These are phyloP conservation scores for Leptonema lineaticorne DNA, from an alignment of 1,140 invertebrate genomes.

Conservation along the genomic window DNA sequence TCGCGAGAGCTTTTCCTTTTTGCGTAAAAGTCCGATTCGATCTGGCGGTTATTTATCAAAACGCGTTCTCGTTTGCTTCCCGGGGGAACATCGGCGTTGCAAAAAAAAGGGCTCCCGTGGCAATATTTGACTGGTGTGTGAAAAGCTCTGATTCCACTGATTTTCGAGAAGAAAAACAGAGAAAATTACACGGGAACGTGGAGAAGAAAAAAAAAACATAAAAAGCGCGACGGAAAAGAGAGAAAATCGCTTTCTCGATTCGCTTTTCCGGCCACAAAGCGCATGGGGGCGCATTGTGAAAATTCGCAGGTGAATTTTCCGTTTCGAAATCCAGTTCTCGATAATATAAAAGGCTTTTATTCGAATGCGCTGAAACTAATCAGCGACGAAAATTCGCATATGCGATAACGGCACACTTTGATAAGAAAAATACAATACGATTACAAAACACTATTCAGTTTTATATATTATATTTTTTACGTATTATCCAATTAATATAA, in stretches of 20 bases:
- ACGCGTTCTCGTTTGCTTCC: constrained; percentile 9
- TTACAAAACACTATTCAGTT: no score
- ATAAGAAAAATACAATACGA: no score
- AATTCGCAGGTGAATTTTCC: neutral
- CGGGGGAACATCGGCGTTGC: neutral
- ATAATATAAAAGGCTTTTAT: constrained; percentile 7
- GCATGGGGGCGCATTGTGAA: constrained; percentile 3
- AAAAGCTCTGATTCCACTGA: neutral
- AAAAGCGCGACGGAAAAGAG: no score
- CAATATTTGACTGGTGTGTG: neutral
- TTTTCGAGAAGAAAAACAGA: no score
- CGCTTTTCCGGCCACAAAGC: neutral
- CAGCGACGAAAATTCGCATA: no score
- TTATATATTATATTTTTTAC: no score
- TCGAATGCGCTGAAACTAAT: neutral
- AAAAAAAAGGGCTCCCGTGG: neutral
- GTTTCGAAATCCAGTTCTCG: neutral
- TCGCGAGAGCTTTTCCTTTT: no score
- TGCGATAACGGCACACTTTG: no score
- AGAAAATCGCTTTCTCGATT: neutral
- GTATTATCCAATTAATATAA: no score
- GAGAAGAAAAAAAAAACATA: no score
- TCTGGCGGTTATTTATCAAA: constrained; percentile 34
- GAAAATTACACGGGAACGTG: no score
- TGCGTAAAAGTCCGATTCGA: constrained; percentile 24